phyloP scores from a whole-genome alignment of 2,113 vertebrate species.

The Gracilinanus agilis region DNA sequence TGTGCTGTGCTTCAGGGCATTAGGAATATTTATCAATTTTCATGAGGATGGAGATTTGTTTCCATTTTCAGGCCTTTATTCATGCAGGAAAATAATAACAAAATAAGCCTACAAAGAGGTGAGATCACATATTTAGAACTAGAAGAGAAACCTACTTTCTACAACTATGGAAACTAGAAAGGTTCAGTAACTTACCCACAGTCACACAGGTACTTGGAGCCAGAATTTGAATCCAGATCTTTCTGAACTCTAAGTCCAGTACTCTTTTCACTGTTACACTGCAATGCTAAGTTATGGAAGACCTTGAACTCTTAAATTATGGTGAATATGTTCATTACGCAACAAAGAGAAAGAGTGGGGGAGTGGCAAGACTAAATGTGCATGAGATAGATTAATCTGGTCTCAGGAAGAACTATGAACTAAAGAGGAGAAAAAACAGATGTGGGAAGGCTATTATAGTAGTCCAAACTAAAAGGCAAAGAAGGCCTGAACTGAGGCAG shows the following conservation, averaged over 20 bases:
- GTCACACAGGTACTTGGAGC: no score
- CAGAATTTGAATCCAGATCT: no score
- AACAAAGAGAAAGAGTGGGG: background rate
- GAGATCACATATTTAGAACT: no score
- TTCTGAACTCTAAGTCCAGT: no score
- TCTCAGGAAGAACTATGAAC: background rate
- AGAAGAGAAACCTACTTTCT: no score
- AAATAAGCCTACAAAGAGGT: no score
- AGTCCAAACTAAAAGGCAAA: background rate
- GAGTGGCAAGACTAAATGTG: background rate
- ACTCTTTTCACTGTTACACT: no score
- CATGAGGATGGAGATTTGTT: background rate
- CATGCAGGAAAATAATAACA: no score
- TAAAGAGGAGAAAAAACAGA: background rate
- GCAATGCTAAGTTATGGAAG: background rate
- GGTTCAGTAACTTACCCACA: no score
- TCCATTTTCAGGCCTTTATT: background rate
- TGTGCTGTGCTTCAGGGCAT: background rate
- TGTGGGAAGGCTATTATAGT: rapidly evolving
- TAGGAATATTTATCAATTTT: background rate
- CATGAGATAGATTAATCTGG: background rate
- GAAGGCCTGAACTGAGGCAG: rapidly evolving
- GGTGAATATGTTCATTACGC: background rate
- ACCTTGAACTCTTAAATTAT: background rate
- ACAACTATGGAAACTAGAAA: no score